Evolutionary conservation across 2,797 vertebrate species (phyloP).

Genomic region (Squalus acanthias): DNA sequence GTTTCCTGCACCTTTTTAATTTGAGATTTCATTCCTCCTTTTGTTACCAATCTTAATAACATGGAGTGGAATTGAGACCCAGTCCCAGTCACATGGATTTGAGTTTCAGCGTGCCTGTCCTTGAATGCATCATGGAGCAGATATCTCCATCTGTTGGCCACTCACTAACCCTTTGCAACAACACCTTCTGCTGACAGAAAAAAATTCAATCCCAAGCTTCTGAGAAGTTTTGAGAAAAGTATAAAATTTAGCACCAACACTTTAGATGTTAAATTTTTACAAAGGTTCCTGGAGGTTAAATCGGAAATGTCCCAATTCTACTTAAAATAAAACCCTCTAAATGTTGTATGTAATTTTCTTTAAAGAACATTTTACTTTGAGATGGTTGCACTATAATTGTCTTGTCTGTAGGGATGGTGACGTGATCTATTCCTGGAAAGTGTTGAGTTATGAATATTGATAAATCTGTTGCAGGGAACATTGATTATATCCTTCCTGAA

Average conservation of each 20-base stretch:
- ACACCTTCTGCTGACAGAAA: background rate
- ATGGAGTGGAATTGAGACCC: background rate
- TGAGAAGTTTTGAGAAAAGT: background rate
- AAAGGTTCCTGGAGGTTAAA: background rate
- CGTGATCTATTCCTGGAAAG: conserved; percentile 29
- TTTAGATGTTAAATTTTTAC: background rate
- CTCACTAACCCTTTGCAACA: background rate
- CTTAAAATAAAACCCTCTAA: conserved; percentile 18
- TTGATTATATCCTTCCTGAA: conserved; percentile 38
- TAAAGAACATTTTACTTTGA: conserved; percentile 15
- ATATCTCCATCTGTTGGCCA: conserved; percentile 1
- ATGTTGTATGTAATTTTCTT: conserved; percentile 29
- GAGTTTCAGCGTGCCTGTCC: background rate
- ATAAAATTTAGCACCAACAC: background rate
- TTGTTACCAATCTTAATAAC: background rate
- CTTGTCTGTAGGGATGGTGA: conserved; percentile 30
- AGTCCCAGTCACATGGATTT: background rate
- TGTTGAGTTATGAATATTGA: conserved; percentile 38
- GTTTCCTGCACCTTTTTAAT: background rate
- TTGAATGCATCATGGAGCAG: background rate
- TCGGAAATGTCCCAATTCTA: conserved; percentile 8
- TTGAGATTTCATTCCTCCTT: background rate
- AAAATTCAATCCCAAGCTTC: background rate
- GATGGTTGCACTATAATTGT: conserved; percentile 28
- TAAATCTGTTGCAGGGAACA: conserved; percentile 35